phyloP scores from a whole-genome alignment of 2,797 vertebrate species.

The Chaetodon trifasciatus region DNA sequence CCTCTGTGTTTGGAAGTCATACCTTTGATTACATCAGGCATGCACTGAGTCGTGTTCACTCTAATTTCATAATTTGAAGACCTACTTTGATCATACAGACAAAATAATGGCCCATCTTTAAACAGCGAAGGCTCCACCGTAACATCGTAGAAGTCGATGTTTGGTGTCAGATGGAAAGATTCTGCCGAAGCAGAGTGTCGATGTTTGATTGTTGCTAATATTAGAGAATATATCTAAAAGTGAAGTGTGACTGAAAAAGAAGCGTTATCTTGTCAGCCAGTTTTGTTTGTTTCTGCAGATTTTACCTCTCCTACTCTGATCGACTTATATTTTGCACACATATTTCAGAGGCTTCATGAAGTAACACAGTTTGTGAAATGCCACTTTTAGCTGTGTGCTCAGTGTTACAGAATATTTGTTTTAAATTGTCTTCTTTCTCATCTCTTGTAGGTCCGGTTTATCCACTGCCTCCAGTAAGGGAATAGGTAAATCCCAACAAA shows the following conservation, averaged over 20 bases:
- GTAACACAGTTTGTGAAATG: neutral
- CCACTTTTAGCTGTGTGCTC: accelerated
- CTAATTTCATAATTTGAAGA: too few species aligned
- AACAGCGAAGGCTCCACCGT: too few species aligned
- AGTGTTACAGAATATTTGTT: neutral
- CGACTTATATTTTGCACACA: neutral
- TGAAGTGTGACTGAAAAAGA: neutral
- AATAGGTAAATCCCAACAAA: conserved; percentile 40
- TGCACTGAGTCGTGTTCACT: neutral
- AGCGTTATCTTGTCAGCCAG: neutral
- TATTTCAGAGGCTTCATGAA: neutral
- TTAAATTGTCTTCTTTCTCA: conserved; percentile 1
- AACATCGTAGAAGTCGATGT: neutral
- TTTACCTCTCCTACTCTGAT: neutral
- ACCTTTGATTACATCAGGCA: neutral
- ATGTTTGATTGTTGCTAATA: neutral
- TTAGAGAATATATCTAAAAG: neutral
- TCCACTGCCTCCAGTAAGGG: neutral
- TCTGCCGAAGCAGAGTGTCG: neutral
- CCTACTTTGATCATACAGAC: too few species aligned
- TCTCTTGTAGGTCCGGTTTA: conserved; percentile 39
- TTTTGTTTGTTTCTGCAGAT: neutral
- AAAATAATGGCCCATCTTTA: too few species aligned
- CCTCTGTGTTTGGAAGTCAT: neutral
- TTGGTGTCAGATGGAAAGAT: neutral